phyloP scores from a whole-genome alignment of 2,113 vertebrate species.

The Tachuris rubrigastra region DNA sequence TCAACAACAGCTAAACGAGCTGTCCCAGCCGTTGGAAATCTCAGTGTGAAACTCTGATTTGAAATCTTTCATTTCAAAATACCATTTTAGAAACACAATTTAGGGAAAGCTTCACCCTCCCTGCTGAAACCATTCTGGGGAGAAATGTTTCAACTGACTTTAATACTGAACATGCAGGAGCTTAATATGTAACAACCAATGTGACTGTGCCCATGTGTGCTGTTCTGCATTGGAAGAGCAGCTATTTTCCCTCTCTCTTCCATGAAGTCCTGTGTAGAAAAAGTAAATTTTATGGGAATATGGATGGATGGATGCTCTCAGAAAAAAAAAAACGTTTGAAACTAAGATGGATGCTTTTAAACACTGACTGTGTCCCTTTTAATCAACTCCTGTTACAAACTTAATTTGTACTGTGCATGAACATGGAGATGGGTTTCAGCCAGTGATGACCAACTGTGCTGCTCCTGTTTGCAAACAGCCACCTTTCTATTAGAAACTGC shows the following conservation, averaged over 20 bases:
- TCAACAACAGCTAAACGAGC: background rate
- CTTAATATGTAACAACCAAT: background rate
- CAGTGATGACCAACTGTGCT: background rate
- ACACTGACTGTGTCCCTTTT: background rate
- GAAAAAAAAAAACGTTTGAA: background rate
- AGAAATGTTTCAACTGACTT: background rate
- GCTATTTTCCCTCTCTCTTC: background rate
- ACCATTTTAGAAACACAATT: background rate
- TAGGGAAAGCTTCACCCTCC: background rate
- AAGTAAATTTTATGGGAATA: background rate
- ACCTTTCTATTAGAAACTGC: background rate
- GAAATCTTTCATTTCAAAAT: background rate
- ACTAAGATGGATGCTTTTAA: background rate
- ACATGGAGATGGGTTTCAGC: background rate
- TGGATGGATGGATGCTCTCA: background rate
- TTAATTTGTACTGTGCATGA: background rate
- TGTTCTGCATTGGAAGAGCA: background rate
- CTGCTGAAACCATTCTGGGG: background rate
- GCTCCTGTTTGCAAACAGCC: background rate
- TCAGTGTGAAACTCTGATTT: background rate
- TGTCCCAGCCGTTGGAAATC: background rate
- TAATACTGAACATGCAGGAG: background rate
- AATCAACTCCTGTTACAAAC: background rate
- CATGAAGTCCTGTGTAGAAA: rapidly evolving
- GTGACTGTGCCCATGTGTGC: background rate